These are phyloP conservation scores for Ischnus inquisitorius DNA, from an alignment of 2,888 invertebrate genomes.

Conservation along the genomic window DNA sequence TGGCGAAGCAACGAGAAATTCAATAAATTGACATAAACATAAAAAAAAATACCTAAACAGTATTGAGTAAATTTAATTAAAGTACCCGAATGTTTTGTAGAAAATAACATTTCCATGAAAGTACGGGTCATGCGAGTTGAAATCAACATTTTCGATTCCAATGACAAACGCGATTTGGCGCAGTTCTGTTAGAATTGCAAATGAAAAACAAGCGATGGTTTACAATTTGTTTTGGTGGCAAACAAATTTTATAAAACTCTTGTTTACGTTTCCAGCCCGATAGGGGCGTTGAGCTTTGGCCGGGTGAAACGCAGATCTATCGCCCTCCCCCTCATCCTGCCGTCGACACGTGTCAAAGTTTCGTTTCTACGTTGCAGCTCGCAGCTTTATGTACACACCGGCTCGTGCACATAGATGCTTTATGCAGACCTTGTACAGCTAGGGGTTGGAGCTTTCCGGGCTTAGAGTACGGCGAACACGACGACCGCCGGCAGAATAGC, in stretches of 20 bases:
- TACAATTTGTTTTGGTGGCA: background rate
- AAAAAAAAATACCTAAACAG: too few species aligned
- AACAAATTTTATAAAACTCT: background rate
- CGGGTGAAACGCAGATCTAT: slow-evolving; percentile 2
- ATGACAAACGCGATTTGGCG: too few species aligned
- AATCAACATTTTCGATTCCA: too few species aligned
- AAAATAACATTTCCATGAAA: too few species aligned
- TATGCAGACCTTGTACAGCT: slow-evolving; percentile 11
- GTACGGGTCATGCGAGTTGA: too few species aligned
- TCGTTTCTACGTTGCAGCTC: slow-evolving; percentile 31
- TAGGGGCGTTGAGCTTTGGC: slow-evolving; percentile 1
- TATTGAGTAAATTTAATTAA: too few species aligned
- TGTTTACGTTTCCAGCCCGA: background rate
- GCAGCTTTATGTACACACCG: background rate
- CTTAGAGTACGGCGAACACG: slow-evolving; percentile 7
- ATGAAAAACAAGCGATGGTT: background rate
- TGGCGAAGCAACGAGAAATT: too few species aligned
- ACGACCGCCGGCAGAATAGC: slow-evolving; percentile 1
- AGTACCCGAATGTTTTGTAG: too few species aligned
- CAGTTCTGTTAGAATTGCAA: too few species aligned
- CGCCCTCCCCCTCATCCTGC: background rate
- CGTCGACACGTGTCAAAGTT: slow-evolving; percentile 47
- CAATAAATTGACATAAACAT: too few species aligned
- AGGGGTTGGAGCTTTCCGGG: background rate
- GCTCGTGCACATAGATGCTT: background rate